phyloP scores from a whole-genome alignment of 2,888 invertebrate genomes.

The Parnassius glacialis region DNA sequence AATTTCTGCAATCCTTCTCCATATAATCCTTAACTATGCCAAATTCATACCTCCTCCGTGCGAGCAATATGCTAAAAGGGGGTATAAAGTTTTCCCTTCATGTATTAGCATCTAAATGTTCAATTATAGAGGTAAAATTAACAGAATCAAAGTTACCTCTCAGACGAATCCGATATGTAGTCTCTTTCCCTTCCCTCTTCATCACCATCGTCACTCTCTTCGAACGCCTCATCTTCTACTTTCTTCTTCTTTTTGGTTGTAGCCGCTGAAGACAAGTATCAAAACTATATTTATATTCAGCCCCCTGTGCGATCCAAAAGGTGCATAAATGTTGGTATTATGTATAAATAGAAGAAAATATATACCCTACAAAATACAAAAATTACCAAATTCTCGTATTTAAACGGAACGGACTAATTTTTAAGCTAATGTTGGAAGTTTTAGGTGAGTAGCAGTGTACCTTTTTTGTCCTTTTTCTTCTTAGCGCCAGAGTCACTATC shows the following conservation, averaged over 20 bases:
- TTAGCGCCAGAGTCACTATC: conserved; percentile 82
- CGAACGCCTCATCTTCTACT: conserved; percentile 93
- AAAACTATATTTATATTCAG: neutral
- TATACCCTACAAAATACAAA: too few species aligned
- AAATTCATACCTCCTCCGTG: too few species aligned
- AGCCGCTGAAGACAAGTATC: conserved; percentile 50
- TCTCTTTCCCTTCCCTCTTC: conserved; percentile 97
- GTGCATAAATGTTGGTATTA: too few species aligned
- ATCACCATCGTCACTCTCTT: conserved; percentile 98
- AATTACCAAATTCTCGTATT: too few species aligned
- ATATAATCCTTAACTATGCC: too few species aligned
- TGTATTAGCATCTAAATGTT: too few species aligned
- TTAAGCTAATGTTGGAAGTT: too few species aligned
- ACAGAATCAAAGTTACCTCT: conserved; percentile 67
- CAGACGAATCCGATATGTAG: conserved; percentile 94
- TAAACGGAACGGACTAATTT: too few species aligned
- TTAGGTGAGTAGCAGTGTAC: conserved; percentile 20
- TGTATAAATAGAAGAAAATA: too few species aligned
- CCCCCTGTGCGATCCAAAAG: neutral
- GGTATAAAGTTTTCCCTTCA: too few species aligned
- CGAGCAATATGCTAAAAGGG: too few species aligned
- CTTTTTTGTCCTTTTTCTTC: conserved; percentile 80
- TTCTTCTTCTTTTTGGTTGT: conserved; percentile 89
- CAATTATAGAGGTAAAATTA: neutral
- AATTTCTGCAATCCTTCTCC: too few species aligned